Conservation (phyloP, 2,113 vertebrate species). For the Tupaia chinensis region DNA sequence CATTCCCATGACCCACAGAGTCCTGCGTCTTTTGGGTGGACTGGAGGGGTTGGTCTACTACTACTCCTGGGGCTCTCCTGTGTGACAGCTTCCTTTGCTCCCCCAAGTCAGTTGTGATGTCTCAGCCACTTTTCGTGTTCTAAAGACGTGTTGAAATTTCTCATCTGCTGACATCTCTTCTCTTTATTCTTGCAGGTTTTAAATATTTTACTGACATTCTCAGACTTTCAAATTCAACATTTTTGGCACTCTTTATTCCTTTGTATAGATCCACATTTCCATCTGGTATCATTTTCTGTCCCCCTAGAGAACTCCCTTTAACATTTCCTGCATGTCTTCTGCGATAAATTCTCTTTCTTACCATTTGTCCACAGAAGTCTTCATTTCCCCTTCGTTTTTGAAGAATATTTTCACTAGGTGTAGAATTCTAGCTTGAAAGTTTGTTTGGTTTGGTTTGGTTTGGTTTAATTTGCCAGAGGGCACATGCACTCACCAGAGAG, state of each 20-base stretch:
- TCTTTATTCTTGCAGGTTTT: constrained; percentile 69
- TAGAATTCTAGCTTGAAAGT: neutral
- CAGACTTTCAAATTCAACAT: constrained; percentile 63
- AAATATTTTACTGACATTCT: constrained; percentile 70
- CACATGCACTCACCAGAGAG: too few relatives aligned
- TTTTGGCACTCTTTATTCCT: constrained; percentile 52
- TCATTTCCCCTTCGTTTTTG: constrained; percentile 13
- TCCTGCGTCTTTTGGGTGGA: neutral
- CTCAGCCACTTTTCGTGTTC: neutral
- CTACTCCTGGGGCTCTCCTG: neutral
- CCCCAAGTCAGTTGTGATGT: neutral
- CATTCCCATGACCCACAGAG: neutral
- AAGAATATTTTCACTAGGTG: constrained; percentile 27
- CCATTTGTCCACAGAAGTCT: constrained; percentile 1
- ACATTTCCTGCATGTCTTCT: constrained; percentile 33
- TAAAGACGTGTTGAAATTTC: constrained; percentile 32
- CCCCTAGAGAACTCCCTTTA: constrained; percentile 52
- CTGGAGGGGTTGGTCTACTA: neutral
- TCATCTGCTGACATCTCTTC: constrained; percentile 45
- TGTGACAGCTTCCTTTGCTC: neutral
- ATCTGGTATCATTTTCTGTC: constrained; percentile 57
- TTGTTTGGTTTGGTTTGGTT: too few relatives aligned
- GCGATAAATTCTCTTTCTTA: constrained; percentile 56
- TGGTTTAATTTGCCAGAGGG: too few relatives aligned
- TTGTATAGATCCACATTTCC: constrained; percentile 57